Evolutionary conservation across 2,797 vertebrate genomes (phyloP).

Genomic region (Danio choprae): DNA sequence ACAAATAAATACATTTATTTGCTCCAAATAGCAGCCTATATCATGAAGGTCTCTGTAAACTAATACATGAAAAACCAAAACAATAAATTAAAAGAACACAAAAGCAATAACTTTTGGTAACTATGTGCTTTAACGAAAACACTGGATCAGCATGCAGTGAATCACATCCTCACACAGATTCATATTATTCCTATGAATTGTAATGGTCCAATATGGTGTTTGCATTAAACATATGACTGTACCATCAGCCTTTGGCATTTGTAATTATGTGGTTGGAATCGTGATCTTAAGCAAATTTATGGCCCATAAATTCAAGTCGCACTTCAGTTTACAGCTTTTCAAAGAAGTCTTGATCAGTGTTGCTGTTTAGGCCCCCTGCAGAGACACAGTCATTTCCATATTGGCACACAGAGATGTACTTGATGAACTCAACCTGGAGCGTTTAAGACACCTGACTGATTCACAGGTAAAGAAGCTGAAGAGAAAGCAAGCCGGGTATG

Average conservation of each 20-base stretch:
- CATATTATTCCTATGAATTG: conserved; percentile 14
- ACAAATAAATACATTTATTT: too few relatives aligned
- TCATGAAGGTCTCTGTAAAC: background rate
- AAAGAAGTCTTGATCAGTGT: conserved; percentile 23
- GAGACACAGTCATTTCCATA: conserved; percentile 50
- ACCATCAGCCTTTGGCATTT: conserved; percentile 25
- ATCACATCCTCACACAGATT: conserved; percentile 9
- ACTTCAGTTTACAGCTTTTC: conserved; percentile 39
- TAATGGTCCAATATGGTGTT: conserved; percentile 20
- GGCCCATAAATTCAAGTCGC: conserved; percentile 22
- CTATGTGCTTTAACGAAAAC: background rate
- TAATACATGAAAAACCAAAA: background rate
- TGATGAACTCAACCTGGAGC: conserved; percentile 39
- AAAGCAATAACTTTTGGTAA: background rate
- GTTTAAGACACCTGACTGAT: conserved; percentile 43
- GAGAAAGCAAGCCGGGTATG: conserved; percentile 18
- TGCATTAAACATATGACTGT: conserved; percentile 22
- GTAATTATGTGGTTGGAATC: conserved; percentile 21
- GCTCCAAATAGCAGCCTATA: background rate
- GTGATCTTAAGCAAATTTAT: conserved; percentile 10
- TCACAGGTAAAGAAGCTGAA: conserved; percentile 25
- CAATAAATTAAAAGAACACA: background rate
- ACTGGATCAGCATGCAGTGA: background rate
- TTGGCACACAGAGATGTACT: conserved; percentile 45
- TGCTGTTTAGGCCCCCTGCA: conserved; percentile 37